Base-by-base conservation (phyloP, 1,140 invertebrate species). In the Stegodyphus mimosarum region DNA sequence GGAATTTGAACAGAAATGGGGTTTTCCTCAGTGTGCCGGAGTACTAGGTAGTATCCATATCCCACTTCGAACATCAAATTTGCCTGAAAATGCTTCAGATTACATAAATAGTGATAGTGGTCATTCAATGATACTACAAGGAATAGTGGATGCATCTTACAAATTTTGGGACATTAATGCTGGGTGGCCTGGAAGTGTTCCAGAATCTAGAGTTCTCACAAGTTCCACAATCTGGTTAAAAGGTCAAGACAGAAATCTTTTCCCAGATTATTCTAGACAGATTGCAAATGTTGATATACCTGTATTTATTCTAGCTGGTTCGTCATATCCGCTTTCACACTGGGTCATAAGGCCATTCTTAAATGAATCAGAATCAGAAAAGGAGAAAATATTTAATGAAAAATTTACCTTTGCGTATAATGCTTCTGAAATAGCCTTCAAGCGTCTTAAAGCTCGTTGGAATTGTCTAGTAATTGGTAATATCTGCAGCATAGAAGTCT, bases 401-500 rank as follows among this genome's bases (percentile, higher is more conserved):
- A 81, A 81, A 50, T 81, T 73, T 50, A 81, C 55, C 11, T 81
- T 72, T 72, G 78, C 78, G 6, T 81, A 81, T 64, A 73, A 81
- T 81, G 53, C 53, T 63, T 63, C n/a, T 72, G 78, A 81, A 72
- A 81, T 81, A 18, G 78, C 78, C 6, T 72, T 81, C 49, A 81
- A 81, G 67, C 67, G 78, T 55, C 18, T 81, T n/a, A 81, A 81
- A 72, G 78, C 78, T n/a, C 71, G 78, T 50, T 81, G 78, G 78
- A 81, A 55, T 50, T 81, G 78, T 50, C 69, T 81, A 7, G 17
- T 72, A 0, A 51, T 63, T n/a, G 69, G 69, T 17, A 81, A 69
- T 69, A 78, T 72, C 50, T 64, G n/a, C 17, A 72, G 17, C 9
- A 72, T 81, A 52, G 78, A 81, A 64, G 49, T 63, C 17, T 81